Conservation (phyloP, 2,113 vertebrate genomes). For the Chrysemys picta region DNA sequence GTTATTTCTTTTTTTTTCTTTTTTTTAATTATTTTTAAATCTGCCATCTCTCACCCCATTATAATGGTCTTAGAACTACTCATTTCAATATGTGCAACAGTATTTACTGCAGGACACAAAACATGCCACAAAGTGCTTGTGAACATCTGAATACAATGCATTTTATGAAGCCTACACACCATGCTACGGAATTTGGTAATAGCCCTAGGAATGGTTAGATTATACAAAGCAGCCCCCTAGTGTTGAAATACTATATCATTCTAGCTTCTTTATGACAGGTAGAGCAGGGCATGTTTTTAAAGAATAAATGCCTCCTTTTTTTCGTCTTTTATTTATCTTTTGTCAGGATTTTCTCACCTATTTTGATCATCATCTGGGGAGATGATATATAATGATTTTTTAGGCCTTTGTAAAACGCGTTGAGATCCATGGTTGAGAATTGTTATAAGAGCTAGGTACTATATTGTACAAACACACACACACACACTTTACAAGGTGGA, state of each 20-base stretch:
- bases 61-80: neutral
- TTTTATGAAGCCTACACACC: neutral
- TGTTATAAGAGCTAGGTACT: neutral
- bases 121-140: neutral
- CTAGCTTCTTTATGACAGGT: neutral
- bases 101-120: neutral
- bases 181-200: neutral
- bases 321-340: neutral
- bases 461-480: neutral
- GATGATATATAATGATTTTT: no score
- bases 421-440: neutral
- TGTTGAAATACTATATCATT: neutral
- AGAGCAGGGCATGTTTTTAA: neutral
- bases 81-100: neutral
- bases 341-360: neutral
- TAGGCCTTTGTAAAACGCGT: neutral
- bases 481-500: no score
- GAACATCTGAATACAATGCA: neutral
- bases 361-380: neutral
- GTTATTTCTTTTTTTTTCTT: neutral
- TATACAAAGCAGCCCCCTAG: slow-evolving; percentile 24
- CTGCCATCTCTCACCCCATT: neutral
- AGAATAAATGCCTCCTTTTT: neutral
- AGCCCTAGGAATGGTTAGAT: neutral
- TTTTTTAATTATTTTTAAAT: neutral